phyloP scores from a whole-genome alignment of 2,888 invertebrate genomes.

The Synanthedon myopaeformis region DNA sequence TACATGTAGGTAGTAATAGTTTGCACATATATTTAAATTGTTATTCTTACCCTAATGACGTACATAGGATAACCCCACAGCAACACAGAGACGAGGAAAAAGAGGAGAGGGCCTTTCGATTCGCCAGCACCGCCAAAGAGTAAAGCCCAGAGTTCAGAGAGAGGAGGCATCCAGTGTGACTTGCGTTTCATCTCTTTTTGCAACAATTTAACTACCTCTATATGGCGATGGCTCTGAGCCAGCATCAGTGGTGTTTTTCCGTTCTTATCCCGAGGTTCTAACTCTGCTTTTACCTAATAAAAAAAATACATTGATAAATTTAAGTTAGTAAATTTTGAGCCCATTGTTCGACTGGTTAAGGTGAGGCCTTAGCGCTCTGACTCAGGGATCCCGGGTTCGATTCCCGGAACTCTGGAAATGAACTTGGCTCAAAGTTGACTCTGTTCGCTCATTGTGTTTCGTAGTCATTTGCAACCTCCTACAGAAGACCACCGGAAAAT shows the following conservation, averaged over 20 bases:
- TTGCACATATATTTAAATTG: neutral
- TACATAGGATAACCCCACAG: constrained; percentile 97
- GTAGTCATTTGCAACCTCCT: too few relatives aligned
- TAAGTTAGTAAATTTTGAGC: too few relatives aligned
- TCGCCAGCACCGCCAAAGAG: constrained; percentile 92
- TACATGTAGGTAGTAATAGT: neutral
- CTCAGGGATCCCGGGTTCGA: too few relatives aligned
- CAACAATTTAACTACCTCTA: constrained; percentile 84
- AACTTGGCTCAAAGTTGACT: too few relatives aligned
- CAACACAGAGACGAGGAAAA: constrained; percentile 87
- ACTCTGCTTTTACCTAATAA: constrained; percentile 81
- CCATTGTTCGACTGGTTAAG: too few relatives aligned
- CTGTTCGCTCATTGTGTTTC: too few relatives aligned
- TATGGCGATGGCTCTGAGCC: constrained; percentile 89
- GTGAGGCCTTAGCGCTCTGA: too few relatives aligned
- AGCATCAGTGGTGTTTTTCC: constrained; percentile 92
- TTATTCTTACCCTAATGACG: constrained; percentile 76
- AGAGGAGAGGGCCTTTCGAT: constrained; percentile 87
- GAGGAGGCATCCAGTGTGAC: constrained; percentile 87
- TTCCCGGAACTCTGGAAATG: too few relatives aligned
- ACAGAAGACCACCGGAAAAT: too few relatives aligned
- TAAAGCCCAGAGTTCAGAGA: constrained; percentile 89
- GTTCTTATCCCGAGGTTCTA: constrained; percentile 90
- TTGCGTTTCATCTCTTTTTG: constrained; percentile 85
- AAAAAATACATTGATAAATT: neutral